Evolutionary conservation across 2,113 vertebrate genomes (phyloP), one percentile per base, ranked within the genome.

Genomic region (Pristiophorus japonicus): DNA sequence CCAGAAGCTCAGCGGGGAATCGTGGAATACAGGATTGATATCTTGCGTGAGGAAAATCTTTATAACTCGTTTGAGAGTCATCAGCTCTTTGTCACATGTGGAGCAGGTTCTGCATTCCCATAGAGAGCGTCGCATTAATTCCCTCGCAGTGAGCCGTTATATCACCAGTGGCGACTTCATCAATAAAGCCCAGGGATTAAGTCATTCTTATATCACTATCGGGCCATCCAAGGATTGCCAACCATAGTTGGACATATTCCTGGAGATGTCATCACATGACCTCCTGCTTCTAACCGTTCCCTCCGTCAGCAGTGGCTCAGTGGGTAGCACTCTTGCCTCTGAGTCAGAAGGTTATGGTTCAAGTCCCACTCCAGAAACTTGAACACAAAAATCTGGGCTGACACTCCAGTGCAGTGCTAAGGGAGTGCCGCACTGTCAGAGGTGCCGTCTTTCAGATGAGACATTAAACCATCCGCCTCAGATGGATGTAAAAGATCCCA

Each of bases 1-100:
- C 63, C 88, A 63, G 59, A 92, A 18, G 59, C 30, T 92, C 88
- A 92, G 88, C 88, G 20, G 88, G 88, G 59, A 65, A 92, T 38
- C 59, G 59, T 18, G 6, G 59, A 38, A 92, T 65, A n/a, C 59
- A 10, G 59, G 65, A 92, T 38, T 63, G 88, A 62, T 92, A 63
- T 63, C 30, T 22, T 22, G 59, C 88, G 59, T 92, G 88, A 92
- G 55, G 38, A 63, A 92, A 92, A 65, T 63, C 59, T 92, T 92
- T 63, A 8, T 92, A 92, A 62, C 88, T 63, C 30, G 10, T 65
- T 63, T 92, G 20, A 24, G 59, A 65, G n/a, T 92, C 78, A 42
- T 42, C 78, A 81, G 16, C 16, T 81, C 78, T 81, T 20, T 81
- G 45, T 73, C 70, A 1, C 30, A 22, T 91, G 59, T n/a, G 55